These are phyloP conservation scores for Darevskia mixta DNA, from an alignment of 2,797 vertebrate genomes.

Conservation along the genomic window DNA sequence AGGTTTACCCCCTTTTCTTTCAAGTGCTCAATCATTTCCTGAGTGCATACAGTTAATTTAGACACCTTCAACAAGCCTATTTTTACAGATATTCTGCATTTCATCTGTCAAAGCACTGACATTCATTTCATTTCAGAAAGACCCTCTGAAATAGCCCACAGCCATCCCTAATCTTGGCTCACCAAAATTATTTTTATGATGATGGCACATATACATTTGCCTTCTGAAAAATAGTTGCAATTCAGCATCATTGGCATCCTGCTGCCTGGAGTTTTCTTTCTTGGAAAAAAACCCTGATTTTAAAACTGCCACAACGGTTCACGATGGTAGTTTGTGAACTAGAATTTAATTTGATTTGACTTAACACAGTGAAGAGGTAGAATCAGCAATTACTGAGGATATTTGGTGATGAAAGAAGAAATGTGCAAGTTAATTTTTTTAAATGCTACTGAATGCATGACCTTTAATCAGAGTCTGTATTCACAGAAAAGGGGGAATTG, in stretches of 20 bases:
- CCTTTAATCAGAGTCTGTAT: neutral
- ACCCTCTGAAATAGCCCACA: constrained; percentile 1
- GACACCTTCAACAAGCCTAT: neutral
- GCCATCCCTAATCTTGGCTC: neutral
- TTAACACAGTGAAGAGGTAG: neutral
- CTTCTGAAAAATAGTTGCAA: neutral
- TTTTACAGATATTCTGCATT: constrained; percentile 13
- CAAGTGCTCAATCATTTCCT: neutral
- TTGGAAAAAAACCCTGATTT: neutral
- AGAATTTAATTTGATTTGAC: constrained; percentile 14
- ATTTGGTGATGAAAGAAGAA: neutral
- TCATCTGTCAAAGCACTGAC: constrained; percentile 18
- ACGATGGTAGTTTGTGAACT: neutral
- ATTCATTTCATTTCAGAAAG: constrained; percentile 16
- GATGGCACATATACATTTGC: neutral
- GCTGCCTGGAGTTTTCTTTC: neutral
- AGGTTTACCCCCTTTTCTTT: neutral
- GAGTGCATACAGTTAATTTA: constrained; percentile 13
- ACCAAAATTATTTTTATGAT: constrained; percentile 10
- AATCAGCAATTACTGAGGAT: neutral
- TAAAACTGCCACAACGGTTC: neutral
- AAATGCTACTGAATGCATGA: neutral
- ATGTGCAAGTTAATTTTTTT: neutral
- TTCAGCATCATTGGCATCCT: neutral
- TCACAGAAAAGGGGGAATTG: neutral